Evolutionary conservation across 92 coral and sea anemone genomes (phyloP).

Genomic region (Metridium senile): DNA sequence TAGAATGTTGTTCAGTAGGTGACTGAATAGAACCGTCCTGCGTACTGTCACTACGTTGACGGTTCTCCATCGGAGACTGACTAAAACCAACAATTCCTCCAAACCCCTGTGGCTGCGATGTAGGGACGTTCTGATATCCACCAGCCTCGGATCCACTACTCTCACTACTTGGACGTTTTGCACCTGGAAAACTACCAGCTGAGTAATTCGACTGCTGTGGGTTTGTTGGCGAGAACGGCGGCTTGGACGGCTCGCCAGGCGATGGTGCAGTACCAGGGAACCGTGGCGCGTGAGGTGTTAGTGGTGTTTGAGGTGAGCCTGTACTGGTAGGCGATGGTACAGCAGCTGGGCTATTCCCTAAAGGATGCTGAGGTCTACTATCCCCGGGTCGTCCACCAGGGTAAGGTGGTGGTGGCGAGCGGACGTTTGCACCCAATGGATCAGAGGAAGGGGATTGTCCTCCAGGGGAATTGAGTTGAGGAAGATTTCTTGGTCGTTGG

Average conservation of each 20-base stretch:
- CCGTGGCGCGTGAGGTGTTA: constrained; percentile 91
- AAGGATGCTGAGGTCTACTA: constrained; percentile 44
- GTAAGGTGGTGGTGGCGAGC: constrained; percentile 97
- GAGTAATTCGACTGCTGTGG: constrained; percentile 57
- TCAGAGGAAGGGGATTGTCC: constrained; percentile 89
- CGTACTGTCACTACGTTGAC: constrained; percentile 24
- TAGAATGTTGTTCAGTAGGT: constrained; percentile 68
- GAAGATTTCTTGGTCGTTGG: constrained; percentile 73
- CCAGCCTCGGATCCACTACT: constrained; percentile 41
- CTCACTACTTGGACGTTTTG: constrained; percentile 51
- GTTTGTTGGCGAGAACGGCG: constrained; percentile 90
- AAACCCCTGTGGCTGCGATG: constrained; percentile 22
- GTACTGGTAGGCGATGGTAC: constrained; percentile 97
- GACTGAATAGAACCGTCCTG: constrained; percentile 79
- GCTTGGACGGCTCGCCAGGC: constrained; percentile 93
- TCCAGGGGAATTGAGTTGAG: constrained; percentile 75
- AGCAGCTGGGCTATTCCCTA: constrained; percentile 77
- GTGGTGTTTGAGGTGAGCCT: constrained; percentile 96
- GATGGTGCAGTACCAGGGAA: constrained; percentile 85
- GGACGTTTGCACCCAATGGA: constrained; percentile 80
- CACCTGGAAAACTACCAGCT: constrained; percentile 35
- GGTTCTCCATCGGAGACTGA: no score
- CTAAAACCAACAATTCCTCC: constrained; percentile 20
- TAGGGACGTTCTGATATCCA: constrained; percentile 22
- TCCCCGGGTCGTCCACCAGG: constrained; percentile 74